phyloP scores from a whole-genome alignment of 1,140 invertebrate genomes.

The Calephelis nemesis region DNA sequence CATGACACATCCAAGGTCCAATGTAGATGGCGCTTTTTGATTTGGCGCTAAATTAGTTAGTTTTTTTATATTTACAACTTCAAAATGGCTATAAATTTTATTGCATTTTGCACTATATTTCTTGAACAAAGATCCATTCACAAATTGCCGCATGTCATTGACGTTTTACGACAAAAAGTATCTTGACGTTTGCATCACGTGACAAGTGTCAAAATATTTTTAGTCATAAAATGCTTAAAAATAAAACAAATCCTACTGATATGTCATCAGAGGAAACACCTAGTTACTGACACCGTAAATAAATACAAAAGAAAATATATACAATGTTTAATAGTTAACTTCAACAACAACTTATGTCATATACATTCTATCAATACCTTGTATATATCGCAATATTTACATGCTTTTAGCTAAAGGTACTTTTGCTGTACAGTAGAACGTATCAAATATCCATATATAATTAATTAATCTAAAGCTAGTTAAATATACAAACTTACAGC shows the following conservation, averaged over 20 bases:
- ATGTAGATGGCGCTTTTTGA: too few species aligned
- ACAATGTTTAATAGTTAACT: constrained; percentile 21
- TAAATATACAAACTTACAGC: constrained; percentile 14
- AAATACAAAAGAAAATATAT: constrained; percentile 34
- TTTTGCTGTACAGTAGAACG: constrained; percentile 20
- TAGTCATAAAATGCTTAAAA: not conserved
- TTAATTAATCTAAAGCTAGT: constrained; percentile 3
- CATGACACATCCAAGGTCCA: too few species aligned
- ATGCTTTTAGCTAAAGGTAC: constrained; percentile 15
- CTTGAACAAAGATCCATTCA: too few species aligned
- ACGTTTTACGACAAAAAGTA: too few species aligned
- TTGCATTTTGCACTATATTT: too few species aligned
- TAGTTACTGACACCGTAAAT: constrained; percentile 51
- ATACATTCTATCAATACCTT: constrained; percentile 23
- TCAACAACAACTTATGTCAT: constrained; percentile 27
- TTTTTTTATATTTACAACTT: too few species aligned
- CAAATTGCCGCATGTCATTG: too few species aligned
- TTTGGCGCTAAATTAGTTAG: too few species aligned
- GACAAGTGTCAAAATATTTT: not conserved
- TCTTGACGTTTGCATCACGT: too few species aligned
- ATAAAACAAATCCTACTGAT: constrained; percentile 41
- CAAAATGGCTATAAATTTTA: too few species aligned
- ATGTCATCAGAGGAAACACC: constrained; percentile 43
- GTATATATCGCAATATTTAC: constrained; percentile 19
- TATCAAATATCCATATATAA: constrained; percentile 7